These are phyloP conservation scores for Serripes groenlandicus DNA, from an alignment of 2,888 invertebrate genomes.

Conservation along the genomic window DNA sequence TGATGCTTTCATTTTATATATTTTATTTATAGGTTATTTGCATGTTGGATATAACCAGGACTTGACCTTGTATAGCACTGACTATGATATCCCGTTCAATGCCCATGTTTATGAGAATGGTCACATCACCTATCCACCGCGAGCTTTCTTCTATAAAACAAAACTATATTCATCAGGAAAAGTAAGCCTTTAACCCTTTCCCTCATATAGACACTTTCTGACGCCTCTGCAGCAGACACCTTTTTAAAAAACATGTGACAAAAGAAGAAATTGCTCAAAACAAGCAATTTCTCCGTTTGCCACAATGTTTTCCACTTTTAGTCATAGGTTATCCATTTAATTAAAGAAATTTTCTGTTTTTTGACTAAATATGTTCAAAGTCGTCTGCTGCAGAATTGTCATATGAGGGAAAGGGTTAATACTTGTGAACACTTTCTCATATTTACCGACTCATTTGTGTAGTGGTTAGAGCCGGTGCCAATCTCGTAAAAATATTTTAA, in stretches of 20 bases:
- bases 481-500: no score
- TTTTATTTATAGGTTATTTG: conserved; percentile 74
- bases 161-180: conserved; percentile 70
- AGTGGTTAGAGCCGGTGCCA: no score
- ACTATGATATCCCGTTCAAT: conserved; percentile 76
- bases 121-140: conserved; percentile 66
- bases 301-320: not conserved
- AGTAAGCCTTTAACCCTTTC: conserved; percentile 50
- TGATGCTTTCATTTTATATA: no score
- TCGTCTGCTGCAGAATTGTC: no score
- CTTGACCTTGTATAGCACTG: conserved; percentile 66
- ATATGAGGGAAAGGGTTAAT: no score
- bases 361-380: no score
- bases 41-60: conserved; percentile 76
- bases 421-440: no score
- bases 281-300: not conserved
- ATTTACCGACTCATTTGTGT: no score
- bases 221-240: not conserved
- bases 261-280: not conserved
- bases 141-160: conserved; percentile 76
- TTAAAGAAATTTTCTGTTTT: no score
- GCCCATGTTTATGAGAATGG: conserved; percentile 74
- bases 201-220: not conserved
- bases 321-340: no score
- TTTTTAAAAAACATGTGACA: not conserved